Conservation (phyloP, 2,888 invertebrate genomes). For the Cataglyphis rosenhaueri region DNA sequence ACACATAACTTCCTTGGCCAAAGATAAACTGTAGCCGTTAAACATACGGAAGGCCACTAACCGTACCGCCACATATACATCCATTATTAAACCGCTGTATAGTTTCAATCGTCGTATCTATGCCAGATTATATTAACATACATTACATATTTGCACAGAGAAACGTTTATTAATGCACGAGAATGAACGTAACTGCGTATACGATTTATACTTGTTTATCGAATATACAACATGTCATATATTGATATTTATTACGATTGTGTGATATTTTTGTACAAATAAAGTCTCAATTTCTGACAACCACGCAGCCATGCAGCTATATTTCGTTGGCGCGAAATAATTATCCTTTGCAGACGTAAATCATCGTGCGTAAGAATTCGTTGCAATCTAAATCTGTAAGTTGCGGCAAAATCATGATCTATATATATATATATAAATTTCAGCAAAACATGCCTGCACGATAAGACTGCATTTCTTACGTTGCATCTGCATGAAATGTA, state of each 20-base stretch:
- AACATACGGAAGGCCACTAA: constrained; percentile 25
- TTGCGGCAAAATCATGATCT: background rate
- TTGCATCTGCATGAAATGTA: constrained; percentile 5
- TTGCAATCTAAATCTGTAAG: constrained; percentile 21
- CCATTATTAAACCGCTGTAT: constrained; percentile 42
- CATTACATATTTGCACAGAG: constrained; percentile 29
- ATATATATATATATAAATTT: background rate
- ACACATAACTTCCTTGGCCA: constrained; percentile 33
- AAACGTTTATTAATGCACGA: constrained; percentile 29
- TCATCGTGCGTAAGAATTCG: constrained; percentile 6
- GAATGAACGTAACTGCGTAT: constrained; percentile 11
- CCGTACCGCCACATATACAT: constrained; percentile 15
- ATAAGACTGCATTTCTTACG: constrained; percentile 18
- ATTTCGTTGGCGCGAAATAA: constrained; percentile 14
- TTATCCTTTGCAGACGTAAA: constrained; percentile 5
- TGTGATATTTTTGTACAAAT: constrained; percentile 6
- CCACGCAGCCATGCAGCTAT: background rate
- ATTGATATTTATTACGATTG: constrained; percentile 38
- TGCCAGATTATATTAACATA: constrained; percentile 33
- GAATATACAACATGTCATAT: constrained; percentile 20
- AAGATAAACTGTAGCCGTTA: constrained; percentile 33
- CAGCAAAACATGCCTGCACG: background rate
- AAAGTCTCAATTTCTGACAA: constrained; percentile 33
- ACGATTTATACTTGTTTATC: constrained; percentile 24
- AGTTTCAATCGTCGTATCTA: constrained; percentile 30